Base-by-base conservation (phyloP, 2,888 invertebrate genomes). In the Andricus curvator region DNA sequence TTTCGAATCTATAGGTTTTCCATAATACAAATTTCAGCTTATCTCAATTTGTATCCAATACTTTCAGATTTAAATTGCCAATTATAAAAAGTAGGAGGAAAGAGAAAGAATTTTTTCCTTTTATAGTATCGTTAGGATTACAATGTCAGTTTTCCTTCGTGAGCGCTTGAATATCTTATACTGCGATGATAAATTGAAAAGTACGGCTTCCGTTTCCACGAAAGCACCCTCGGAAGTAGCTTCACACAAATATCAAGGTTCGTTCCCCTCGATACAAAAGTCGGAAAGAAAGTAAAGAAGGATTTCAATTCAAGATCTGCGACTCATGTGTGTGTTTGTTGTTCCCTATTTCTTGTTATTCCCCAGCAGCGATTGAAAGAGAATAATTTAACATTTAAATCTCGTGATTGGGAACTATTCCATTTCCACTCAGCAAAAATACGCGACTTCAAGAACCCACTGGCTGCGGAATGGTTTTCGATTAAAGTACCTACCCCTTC, bases 401-500 rank as follows among this genome's bases (percentile, higher is more conserved):
- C 44, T 70, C 44, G 29, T 48, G 29, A 70, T 56, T 51, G 33
- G 56, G 4, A 70, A 48, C 51, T 74, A 56, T 74, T 70, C 20
- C 48, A 25, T 51, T 70, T 70, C 48, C 25, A 29, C 6, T 74
- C n/a, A 6, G 9, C 51, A 33, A 74, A 56, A 56, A 74, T 68
- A 51, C 70, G 33, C 48, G 44, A 74, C 51, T 74, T 74, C 29
- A 74, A 74, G 70, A 51, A 74, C 9, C 74, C n/a, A 37, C 66
- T 62, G 66, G 20, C 67, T 11, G 9, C n/a, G 13, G 74, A 74
- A 74, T 56, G 33, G 33, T 74, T 74, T 56, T 74, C 51, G 74
- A 74, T 74, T 74, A 74, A 74, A 74, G 74, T 68, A 25, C 9
- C 9, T 70, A 70, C 74, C 51, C 74, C 56, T 56, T 74, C 51